Evolutionary conservation across 2,888 invertebrate species (phyloP), one percentile per base, ranked within the genome.

Genomic region (Nemotelus nigrinus): DNA sequence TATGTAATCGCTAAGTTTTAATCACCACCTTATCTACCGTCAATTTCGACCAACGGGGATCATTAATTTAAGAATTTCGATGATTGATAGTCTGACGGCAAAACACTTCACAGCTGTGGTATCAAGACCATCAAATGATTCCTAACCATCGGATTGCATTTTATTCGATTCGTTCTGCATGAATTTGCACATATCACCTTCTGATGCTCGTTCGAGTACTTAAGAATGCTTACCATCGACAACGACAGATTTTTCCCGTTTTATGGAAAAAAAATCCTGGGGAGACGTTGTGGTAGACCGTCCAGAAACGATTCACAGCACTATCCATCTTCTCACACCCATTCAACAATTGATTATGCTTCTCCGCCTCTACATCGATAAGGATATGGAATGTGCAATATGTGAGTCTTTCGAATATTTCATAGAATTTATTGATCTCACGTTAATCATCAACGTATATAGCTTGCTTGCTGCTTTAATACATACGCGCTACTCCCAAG

Each of bases 361-460:
- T 25, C 25, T 25, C 25, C 25, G 25, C 25, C 45, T 65, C 41
- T 2, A 8, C 45, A 53, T 6, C 53, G 6, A 53, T 53, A 6
- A 8, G 45, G 45, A 63, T 57, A 45, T 7, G 58, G 74, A 55
- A 74, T 67, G 67, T 78, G 78, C 78, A 78, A 78, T 78, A 75
- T 78, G 78, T 63, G 75, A 74, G 63, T 41, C 3, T 55, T 50
- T 53, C 44, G 10, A 44, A 65, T 44, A 72, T 55, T 67, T 68
- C 75, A 78, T 78, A 75, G 78, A 75, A 78, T 78, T 78, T 76
- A 78, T 78, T 78, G 78, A 78, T 78, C 25, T 25, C 75, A 65
- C 78, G 78, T 78, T 78, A 78, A 76, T 76, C 78, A 78, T 75
- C 64, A 68, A 53, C 10, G 53, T 53, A 8, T 8, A 5, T 8